These are phyloP conservation scores for Ceratina japonica DNA, from an alignment of 1,140 invertebrate species.

Conservation along the genomic window DNA sequence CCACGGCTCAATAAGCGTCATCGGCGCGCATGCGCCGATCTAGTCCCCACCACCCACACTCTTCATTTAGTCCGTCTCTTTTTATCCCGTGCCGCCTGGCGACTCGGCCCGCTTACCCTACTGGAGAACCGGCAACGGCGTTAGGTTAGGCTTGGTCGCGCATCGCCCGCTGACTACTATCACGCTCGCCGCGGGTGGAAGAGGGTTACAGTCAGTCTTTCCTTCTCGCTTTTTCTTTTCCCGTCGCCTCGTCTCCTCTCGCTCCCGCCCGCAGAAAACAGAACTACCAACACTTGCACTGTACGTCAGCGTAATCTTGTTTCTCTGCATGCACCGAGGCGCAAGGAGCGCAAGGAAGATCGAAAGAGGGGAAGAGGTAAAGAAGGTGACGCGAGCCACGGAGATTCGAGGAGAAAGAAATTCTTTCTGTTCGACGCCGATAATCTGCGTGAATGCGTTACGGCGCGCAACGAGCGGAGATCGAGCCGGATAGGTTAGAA, in stretches of 20 bases:
- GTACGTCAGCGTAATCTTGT: slow-evolving; percentile 72
- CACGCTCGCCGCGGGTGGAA: slow-evolving; percentile 62
- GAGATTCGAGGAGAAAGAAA: slow-evolving; percentile 60
- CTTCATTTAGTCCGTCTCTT: slow-evolving; percentile 36
- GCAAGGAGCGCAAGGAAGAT: slow-evolving; percentile 27
- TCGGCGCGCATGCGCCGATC: slow-evolving; percentile 63
- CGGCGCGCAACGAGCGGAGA: slow-evolving; percentile 13
- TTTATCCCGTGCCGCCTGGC: slow-evolving; percentile 38
- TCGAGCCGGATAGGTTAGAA: slow-evolving; percentile 23
- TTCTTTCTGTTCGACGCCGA: slow-evolving; percentile 64
- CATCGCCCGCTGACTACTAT: slow-evolving; percentile 70
- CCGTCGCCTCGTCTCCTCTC: slow-evolving; percentile 28
- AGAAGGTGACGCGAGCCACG: slow-evolving; percentile 14
- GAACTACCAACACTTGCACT: slow-evolving; percentile 55
- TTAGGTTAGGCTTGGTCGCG: slow-evolving; percentile 71
- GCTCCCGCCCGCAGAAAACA: slow-evolving; percentile 45
- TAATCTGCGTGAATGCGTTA: not conserved
- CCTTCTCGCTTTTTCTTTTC: slow-evolving; percentile 27
- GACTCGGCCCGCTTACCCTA: slow-evolving; percentile 55
- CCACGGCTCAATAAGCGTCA: slow-evolving; percentile 65
- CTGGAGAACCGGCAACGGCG: slow-evolving; percentile 75
- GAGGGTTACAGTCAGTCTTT: slow-evolving; percentile 48
- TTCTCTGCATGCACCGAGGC: slow-evolving; percentile 56
- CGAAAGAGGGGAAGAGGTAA: not conserved
- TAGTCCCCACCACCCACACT: slow-evolving; percentile 38